These are phyloP conservation scores for Neogobius melanostomus DNA, from an alignment of 2,113 vertebrate species.

Conservation along the genomic window DNA sequence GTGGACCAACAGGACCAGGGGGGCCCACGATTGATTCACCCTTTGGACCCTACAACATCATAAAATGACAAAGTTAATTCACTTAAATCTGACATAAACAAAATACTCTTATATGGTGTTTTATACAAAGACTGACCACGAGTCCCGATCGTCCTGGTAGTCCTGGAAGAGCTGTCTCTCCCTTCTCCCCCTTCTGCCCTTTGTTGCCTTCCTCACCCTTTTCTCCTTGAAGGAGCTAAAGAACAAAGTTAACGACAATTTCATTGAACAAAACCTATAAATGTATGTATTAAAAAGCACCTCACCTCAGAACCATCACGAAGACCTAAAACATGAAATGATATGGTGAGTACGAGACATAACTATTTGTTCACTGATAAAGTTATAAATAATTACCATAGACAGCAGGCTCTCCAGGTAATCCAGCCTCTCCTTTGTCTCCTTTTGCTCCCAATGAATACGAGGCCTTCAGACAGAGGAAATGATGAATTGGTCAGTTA, in stretches of 20 bases:
- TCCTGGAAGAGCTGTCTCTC: constrained; percentile 79
- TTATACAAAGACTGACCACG: constrained; percentile 73
- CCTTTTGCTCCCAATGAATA: constrained; percentile 75
- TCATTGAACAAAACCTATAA: neutral
- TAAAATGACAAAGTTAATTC: neutral
- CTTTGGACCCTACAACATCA: constrained; percentile 84
- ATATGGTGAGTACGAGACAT: neutral
- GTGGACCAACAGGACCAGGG: constrained; percentile 82
- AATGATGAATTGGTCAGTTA: neutral
- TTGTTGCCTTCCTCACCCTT: constrained; percentile 76
- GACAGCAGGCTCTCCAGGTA: constrained; percentile 80
- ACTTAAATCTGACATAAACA: neutral
- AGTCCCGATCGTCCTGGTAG: constrained; percentile 83
- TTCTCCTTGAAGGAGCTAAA: constrained; percentile 72
- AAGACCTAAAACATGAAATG: constrained; percentile 10
- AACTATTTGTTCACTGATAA: neutral
- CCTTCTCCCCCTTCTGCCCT: constrained; percentile 84
- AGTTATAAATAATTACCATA: neutral
- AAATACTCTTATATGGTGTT: neutral
- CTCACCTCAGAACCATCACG: constrained; percentile 58
- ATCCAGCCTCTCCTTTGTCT: constrained; percentile 85
- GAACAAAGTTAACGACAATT: neutral
- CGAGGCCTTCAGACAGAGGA: constrained; percentile 41
- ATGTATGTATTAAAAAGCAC: neutral
- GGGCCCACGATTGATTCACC: constrained; percentile 86